A percentile compares a stretch with the other conserved stretches of the same genome.
phyloP scores from a whole-genome alignment of 1,140 invertebrate genomes.

The Meteorus sp. region DNA sequence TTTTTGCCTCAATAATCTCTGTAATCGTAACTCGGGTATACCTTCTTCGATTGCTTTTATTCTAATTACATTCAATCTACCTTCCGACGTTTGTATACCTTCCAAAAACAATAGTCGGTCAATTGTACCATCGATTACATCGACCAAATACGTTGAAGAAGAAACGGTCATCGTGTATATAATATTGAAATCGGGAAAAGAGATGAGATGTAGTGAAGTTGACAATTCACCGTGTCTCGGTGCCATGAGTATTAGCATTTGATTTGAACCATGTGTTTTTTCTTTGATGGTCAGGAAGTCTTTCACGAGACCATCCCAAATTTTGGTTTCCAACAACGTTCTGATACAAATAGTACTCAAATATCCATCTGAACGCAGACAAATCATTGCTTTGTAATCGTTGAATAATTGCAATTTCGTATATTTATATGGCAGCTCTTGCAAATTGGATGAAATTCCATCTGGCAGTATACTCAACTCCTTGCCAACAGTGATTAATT shows the following conservation, averaged over 20 bases:
- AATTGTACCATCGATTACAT: constrained; percentile 34
- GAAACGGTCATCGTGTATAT: constrained; percentile 47
- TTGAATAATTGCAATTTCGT: constrained; percentile 39
- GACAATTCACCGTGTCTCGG: constrained; percentile 10
- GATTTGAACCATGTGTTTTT: constrained; percentile 27
- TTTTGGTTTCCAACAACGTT: constrained; percentile 40
- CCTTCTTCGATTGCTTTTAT: constrained; percentile 51
- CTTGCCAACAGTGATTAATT: constrained; percentile 35
- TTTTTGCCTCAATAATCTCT: constrained; percentile 44
- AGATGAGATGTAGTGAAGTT: constrained; percentile 37
- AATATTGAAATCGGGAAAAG: constrained; percentile 48
- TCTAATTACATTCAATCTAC: constrained; percentile 39
- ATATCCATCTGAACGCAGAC: constrained; percentile 35
- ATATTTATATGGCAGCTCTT: constrained; percentile 29
- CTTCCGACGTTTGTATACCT: constrained; percentile 27
- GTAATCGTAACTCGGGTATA: constrained; percentile 45
- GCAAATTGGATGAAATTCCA: constrained; percentile 22
- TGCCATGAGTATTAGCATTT: constrained; percentile 40
- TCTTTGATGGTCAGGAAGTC: constrained; percentile 43
- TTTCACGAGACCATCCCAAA: constrained; percentile 33
- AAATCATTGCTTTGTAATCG: constrained; percentile 36
- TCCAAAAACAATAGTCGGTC: constrained; percentile 51
- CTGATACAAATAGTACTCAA: constrained; percentile 38
- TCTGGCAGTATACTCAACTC: constrained; percentile 38
- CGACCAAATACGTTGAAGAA: constrained; percentile 40